Base-by-base conservation (phyloP, 1,140 invertebrate genomes). In the Hycleus cichorii region DNA sequence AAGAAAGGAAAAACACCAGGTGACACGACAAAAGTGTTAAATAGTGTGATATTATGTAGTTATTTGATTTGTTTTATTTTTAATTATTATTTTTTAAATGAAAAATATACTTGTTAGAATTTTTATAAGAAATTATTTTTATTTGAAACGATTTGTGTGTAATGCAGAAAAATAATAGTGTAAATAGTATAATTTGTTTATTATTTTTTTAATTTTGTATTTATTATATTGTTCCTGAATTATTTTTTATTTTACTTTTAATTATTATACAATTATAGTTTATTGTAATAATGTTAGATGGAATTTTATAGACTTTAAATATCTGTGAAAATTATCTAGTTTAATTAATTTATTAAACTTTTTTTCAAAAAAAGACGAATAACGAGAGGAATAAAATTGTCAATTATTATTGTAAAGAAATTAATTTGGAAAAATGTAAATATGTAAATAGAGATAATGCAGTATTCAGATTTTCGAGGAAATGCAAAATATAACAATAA, bases 11-110 rank as follows among this genome's bases (percentile, higher is more conserved):
- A 61, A 60, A 66, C 60, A 68, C 64, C 60, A 63, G 63, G 65
- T 71, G 64, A 66, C 63, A 68, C 58, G 58, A 63, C 49, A 55
- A 67, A 67, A 58, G 55, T 64, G 66, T 69, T 64, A 7, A 58
- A 67, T 69, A 69, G 70, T 72, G 70, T 72, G 70, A 72, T 72
- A 72, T 70, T 72, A 72, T 67, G 68, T 72, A 70, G 69, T 72
- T 69, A 65, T 72, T 68, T 59, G 60, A 69, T 67, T 69, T 65
- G 54, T 63, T 70, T 71, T 67, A 66, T 66, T 68, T 67, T 67
- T 59, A 49, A 32, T 32, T 32, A 32, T 7, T 32, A 2, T 32
- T 32, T 32, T 32, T 32, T 32, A 5, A 32, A 5, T 32, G 3
- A 32, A 57, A 56, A 64, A 64, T 66, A 66, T 58, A 64, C 48